Evolutionary conservation across 2,888 invertebrate species (phyloP), one percentile per base, ranked within the genome.

Genomic region (Monoplex corrugatus): DNA sequence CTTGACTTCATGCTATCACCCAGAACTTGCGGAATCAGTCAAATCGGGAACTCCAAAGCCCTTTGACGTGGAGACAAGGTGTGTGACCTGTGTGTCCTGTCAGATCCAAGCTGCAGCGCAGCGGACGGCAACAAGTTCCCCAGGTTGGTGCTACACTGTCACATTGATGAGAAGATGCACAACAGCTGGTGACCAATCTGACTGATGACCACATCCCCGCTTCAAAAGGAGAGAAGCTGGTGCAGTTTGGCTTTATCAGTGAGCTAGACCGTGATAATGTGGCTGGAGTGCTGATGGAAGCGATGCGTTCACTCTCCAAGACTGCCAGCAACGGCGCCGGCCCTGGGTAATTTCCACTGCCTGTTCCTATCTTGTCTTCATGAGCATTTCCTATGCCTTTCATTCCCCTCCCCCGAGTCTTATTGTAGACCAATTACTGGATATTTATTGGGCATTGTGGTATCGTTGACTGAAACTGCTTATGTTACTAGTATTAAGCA

Each of bases 121-220:
- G n/a, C 92, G n/a, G 93, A 93, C n/a, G 94, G 93, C 32, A 88
- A 86, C 85, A 93, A 93, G 92, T 94, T 92, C 96, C 97, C 88
- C 96, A 98, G 98, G 98, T 87, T 99, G 98, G 99, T 98, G 95
- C 98, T 99, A 96, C 97, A 99, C 94, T 97, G 99, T 95, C 98
- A 99, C 96, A 98, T 99, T 98, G 99, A 99, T 97, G 99, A 99
- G 97, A 98, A 99, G 97, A 99, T 99, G 98, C 99, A 99, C 97
- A 99, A 90, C 99, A 99, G 97, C 97, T 99, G 95, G 98, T 98
- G 93, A 99, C 99, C 97, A 97, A 98, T 92, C 95, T 96, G 95
- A 97, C 99, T 93, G 97, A 97, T 92, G 99, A 97, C 83, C 99
- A 99, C 96, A 98, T 98, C 92, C 98, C 99, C 91, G 96, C 97